Base-by-base conservation (phyloP, 1,140 invertebrate species). In the Diuraphis noxia region DNA sequence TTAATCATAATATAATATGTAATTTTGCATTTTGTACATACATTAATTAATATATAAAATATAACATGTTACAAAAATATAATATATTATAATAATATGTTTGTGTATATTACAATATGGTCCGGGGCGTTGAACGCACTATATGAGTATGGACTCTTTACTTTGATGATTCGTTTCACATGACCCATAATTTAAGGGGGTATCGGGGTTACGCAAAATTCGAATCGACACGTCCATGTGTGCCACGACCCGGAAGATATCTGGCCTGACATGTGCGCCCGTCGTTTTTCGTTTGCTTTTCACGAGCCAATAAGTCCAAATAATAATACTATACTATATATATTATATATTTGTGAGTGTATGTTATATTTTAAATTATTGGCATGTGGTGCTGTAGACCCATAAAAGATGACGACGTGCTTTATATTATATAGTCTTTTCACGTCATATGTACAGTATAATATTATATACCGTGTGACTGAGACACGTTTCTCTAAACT, bases 181-280 rank as follows among this genome's bases (percentile, higher is more conserved):
- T 43, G 63, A 90, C 56, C 88, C 43, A 72, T 43, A 79, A 90
- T 79, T 90, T n/a, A 72, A 79, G 56, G 40, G 49, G 36, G 49
- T 52, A 25, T 34, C 36, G 56, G 56, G 87, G 87, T 90, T 81
- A 91, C 34, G 23, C 34, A 30, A 91, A 82, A 91, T 82, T 36
- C 77, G 72, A 52, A 79, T 79, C 63, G 88, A 90, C 89, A n/a
- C 72, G 72, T 52, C 40, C 41, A 30, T 19, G 36, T 82, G 72
- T 17, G 89, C 52, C 36, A 25, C 43, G 77, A 82, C 72, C 89
- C 77, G 72, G 77, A 91, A 91, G 77, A 91, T 91, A 91, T 91
- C 41, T 36, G 89, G 34, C n/a, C 19, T 34, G 88, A 90, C 89
- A 40, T 88, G 63, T 38, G 88, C 41, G 56, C 56, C 21, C 63